A percentile compares a stretch with the other conserved stretches of the same genome.
These are phyloP conservation scores for Drosophila meridionalis DNA, from an alignment of 2,888 invertebrate species.

Conservation along the genomic window DNA sequence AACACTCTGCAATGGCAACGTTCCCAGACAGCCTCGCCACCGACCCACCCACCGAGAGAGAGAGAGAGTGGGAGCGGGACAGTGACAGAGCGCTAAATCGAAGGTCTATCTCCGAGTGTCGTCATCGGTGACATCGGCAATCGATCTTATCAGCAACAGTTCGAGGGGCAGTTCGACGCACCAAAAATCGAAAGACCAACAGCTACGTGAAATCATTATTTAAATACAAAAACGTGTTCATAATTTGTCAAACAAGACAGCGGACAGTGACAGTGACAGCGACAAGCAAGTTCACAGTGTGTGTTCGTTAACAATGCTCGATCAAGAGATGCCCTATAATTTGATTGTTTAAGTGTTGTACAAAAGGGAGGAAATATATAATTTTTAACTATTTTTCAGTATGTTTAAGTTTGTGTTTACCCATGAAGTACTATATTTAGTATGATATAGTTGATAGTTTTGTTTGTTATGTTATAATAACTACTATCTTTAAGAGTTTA, in stretches of 20 bases:
- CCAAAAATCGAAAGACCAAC: conserved; percentile 39
- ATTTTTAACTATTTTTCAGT: not conserved
- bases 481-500: too few species aligned
- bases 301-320: not conserved
- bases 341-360: too few species aligned
- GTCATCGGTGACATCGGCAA: conserved; percentile 28
- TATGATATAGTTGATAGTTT: too few species aligned
- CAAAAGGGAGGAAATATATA: not conserved
- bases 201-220: conserved; percentile 39
- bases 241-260: conserved; percentile 61
- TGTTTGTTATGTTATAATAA: too few species aligned
- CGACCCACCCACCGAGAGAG: not conserved
- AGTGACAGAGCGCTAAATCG: conserved; percentile 22
- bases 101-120: conserved; percentile 30
- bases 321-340: conserved; percentile 18
- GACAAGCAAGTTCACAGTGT: conserved; percentile 26
- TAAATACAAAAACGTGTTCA: conserved; percentile 62
- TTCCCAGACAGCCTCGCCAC: not conserved
- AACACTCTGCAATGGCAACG: conserved; percentile 25
- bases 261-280: not conserved
- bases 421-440: not conserved
- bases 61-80: not conserved
- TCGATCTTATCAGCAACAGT: conserved; percentile 56
- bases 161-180: conserved; percentile 48
- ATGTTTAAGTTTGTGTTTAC: not conserved